These are phyloP conservation scores for Pollenia angustigena DNA, from an alignment of 2,888 invertebrate genomes.

Conservation along the genomic window DNA sequence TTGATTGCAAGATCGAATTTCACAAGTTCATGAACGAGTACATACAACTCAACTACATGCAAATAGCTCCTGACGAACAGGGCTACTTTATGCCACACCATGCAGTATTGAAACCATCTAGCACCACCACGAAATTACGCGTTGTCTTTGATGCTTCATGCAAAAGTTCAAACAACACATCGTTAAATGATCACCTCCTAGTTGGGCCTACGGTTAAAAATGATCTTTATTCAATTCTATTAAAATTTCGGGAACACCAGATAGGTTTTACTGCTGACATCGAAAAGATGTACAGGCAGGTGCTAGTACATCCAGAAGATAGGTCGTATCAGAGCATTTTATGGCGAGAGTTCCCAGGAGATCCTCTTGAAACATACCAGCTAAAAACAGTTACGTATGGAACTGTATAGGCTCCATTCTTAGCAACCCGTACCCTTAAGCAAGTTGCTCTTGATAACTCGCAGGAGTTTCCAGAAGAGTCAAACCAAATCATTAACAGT, in stretches of 20 bases:
- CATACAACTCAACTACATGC: conserved; percentile 55
- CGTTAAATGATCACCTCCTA: conserved; percentile 59
- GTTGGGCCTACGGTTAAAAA: conserved; percentile 64
- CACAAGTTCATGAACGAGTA: conserved; percentile 53
- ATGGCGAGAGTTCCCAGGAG: too few species aligned
- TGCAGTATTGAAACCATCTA: too few species aligned
- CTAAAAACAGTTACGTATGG: too few species aligned
- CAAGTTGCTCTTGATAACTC: too few species aligned
- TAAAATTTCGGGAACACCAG: conserved; percentile 43
- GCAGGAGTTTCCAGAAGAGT: too few species aligned
- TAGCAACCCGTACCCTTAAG: too few species aligned
- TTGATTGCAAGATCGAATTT: conserved; percentile 1
- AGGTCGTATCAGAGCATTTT: too few species aligned
- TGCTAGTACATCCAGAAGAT: too few species aligned
- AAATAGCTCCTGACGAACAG: neutral
- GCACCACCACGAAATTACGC: too few species aligned
- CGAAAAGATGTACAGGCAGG: conserved; percentile 66
- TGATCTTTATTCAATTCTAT: conserved; percentile 51
- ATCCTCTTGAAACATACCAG: too few species aligned
- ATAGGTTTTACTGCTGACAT: conserved; percentile 56
- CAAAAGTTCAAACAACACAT: conserved; percentile 58
- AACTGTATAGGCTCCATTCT: too few species aligned
- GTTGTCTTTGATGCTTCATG: conserved; percentile 62
- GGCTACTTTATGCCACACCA: conserved; percentile 64
- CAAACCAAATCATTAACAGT: too few species aligned